Evolutionary conservation across 2,113 vertebrate species (phyloP), one percentile per base, ranked within the genome.

Genomic region (Chaenocephalus aceratus): DNA sequence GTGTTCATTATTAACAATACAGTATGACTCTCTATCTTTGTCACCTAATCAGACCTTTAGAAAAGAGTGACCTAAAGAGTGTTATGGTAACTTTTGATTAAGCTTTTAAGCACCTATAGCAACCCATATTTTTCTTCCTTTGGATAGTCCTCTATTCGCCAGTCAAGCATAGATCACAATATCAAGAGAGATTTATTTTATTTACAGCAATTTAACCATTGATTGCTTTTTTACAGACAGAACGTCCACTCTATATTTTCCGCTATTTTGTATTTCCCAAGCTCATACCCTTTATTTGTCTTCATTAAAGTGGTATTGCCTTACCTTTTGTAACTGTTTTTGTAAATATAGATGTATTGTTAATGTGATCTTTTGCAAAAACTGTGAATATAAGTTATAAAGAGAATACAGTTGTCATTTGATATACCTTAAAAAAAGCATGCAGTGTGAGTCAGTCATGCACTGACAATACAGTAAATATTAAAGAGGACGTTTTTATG

Each of bases 131-230:
- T 46, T 48, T 36, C 16, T 15, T 44, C 41, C n/a, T 44, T 9
- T 34, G 52, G 6, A 49, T 23, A 9, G 21, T 56, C 34, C 30
- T 73, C 60, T 54, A 3, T 53, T 73, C 34, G 51, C n/a, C 34
- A 41, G 34, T 36, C 36, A 3, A 21, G 11, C 10, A 6, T 30
- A 23, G 14, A 75, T 71, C 48, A 3, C 48, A 30, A 30, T 11
- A 73, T 48, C 48, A 0, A 0, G 3, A 57, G 2, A 46, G 10
- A 48, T 30, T 52, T 51, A 41, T 59, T 65, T 41, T 18, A n/a
- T 67, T 49, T 53, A 6, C 10, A 48, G 45, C 46, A 53, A 9
- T 82, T 62, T 34, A 44, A 70, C 63, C 72, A 77, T 34, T 34
- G 48, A 0, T 13, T 72, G 41, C n/a, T 36, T 7, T 59, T 11